Percentiles rank a stretch among this genome's conserved stretches.
Conservation (phyloP, 2,888 invertebrate species). For the Gastrophysa polygoni region DNA sequence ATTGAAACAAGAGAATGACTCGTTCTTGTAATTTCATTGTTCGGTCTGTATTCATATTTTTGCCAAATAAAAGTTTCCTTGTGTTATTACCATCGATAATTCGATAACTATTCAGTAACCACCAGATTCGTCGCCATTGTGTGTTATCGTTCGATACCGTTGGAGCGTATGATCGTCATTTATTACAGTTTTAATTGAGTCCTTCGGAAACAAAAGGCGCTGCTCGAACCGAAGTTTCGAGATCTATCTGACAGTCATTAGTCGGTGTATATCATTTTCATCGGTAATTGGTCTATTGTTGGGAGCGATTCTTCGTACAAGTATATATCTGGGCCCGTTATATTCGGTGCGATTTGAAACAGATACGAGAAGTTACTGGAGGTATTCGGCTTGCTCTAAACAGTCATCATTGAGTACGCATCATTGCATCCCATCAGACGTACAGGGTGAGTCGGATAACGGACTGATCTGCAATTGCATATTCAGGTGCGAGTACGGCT, state of each 20-base stretch:
- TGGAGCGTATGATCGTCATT: slow-evolving; percentile 24
- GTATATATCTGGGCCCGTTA: background rate
- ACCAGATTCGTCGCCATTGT: too few relatives aligned
- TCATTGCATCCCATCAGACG: background rate
- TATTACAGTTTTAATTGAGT: slow-evolving; percentile 29
- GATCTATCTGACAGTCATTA: slow-evolving; percentile 29
- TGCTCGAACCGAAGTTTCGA: slow-evolving; percentile 7
- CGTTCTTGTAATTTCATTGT: too few relatives aligned
- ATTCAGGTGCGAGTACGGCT: too few relatives aligned
- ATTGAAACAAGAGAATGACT: too few relatives aligned
- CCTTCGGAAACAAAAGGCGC: slow-evolving; percentile 28
- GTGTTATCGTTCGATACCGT: slow-evolving; percentile 16
- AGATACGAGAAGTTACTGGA: background rate
- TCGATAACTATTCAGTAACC: too few relatives aligned
- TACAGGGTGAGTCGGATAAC: too few relatives aligned
- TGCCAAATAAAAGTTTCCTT: too few relatives aligned
- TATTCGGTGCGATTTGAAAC: background rate
- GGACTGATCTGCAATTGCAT: too few relatives aligned
- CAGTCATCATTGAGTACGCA: background rate
- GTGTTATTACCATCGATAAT: too few relatives aligned
- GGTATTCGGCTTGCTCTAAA: background rate
- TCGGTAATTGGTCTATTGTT: slow-evolving; percentile 33
- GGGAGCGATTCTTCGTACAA: slow-evolving; percentile 10
- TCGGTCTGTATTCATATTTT: too few relatives aligned
- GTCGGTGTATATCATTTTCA: slow-evolving; percentile 27